Base-by-base conservation (phyloP, 2,113 vertebrate genomes). In the Pterocles burchelli region DNA sequence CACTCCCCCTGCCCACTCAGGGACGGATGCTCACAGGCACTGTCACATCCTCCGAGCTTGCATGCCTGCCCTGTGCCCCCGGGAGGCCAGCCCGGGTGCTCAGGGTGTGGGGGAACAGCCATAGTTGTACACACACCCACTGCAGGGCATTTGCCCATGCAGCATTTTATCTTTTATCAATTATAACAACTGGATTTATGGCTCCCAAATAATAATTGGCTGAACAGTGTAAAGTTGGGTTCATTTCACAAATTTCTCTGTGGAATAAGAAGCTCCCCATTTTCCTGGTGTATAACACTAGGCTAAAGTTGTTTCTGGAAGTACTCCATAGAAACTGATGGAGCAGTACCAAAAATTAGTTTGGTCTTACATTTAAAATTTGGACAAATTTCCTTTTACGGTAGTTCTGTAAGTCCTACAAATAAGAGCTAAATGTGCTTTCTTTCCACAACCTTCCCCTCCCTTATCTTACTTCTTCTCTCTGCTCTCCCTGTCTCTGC, bases 1-100 rank as follows among this genome's bases (percentile, higher is more conserved):
- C 8, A 8, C 6, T 14, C 26, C 46, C 10, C 31, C 22, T 0
- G 0, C 14, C 31, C 0, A 0, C 0, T 2, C n/a, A 34, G n/a
- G 17, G 55, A 33, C 14, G 15, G 24, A 59, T 15, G 51, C 8
- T 83, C 15, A 33, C 26, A 22, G 67, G 52, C 31, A 57, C 17
- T 0, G 0, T 49, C 3, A 0, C 2, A 0, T 18, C 7, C 1
- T 17, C 36, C 11, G 25, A n/a, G 34, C 17, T 13, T 15, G 5
- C 0, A 0, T 67, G 54, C 34, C 34, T 43, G 12, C 9, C 31
- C 51, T 16, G 6, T 34, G 29, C 38, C 17, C 15, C 2, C 0
- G 17, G 14, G 10, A 25, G 28, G 28, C 12, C 73, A 36, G 36
- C 6, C 29, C 2, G 0, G 16, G 16, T 36, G 20, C 26, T 55